Evolutionary conservation across 1,140 invertebrate genomes (phyloP).

Genomic region (Acromyrmex heyeri): DNA sequence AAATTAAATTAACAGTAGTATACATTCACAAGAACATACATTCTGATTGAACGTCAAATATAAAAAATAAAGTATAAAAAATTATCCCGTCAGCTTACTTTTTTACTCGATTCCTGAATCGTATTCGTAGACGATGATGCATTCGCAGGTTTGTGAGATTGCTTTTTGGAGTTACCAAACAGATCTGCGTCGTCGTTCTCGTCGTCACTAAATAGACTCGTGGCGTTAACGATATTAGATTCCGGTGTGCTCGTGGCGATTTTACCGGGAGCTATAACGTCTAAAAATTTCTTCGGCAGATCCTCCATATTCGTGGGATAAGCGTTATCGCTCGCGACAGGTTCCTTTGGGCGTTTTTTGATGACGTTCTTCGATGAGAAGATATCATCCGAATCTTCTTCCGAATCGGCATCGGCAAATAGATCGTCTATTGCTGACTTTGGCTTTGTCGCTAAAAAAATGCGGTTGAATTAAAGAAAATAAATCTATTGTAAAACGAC

Average conservation of each 20-base stretch:
- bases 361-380: constrained; percentile 78
- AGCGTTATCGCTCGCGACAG: constrained; percentile 19
- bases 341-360: constrained; percentile 73
- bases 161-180: constrained; percentile 71
- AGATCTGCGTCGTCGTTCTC: constrained; percentile 77
- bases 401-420: constrained; percentile 83
- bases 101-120: constrained; percentile 53
- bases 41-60: neutral
- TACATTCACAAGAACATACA: neutral
- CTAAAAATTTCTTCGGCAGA: constrained; percentile 64
- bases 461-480: neutral
- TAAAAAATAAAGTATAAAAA: neutral
- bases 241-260: constrained; percentile 78
- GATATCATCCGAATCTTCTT: constrained; percentile 85
- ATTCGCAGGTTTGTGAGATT: constrained; percentile 61
- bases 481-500: neutral
- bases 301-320: neutral
- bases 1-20: constrained; percentile 1
- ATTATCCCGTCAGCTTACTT: constrained; percentile 54
- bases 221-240: constrained; percentile 66
- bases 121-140: neutral
- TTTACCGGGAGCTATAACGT: constrained; percentile 33
- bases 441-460: constrained; percentile 79
- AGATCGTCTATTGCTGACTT: constrained; percentile 85
- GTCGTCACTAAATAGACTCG: constrained; percentile 78